phyloP scores from a whole-genome alignment of 2,888 invertebrate genomes.

The Pristionchus mayeri region DNA sequence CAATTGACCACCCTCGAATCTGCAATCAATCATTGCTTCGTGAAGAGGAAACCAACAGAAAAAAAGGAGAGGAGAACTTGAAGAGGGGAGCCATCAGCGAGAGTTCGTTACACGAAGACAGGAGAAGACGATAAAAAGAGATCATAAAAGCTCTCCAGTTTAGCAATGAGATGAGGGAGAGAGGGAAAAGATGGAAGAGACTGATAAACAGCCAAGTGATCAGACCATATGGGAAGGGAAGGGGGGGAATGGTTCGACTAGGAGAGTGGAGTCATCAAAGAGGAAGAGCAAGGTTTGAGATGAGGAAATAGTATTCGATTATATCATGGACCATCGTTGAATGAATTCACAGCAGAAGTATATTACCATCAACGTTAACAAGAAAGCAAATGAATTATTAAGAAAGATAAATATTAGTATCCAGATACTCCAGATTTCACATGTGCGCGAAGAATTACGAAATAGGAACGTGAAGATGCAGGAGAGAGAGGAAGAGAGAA shows the following conservation, averaged over 20 bases:
- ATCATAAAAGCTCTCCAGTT: not conserved
- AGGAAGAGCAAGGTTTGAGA: constrained; percentile 6
- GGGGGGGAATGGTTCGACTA: constrained; percentile 1
- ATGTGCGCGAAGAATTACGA: too few relatives aligned
- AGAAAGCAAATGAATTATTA: too few relatives aligned
- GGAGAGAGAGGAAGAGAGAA: not conserved
- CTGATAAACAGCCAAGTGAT: constrained; percentile 16
- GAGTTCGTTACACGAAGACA: too few relatives aligned
- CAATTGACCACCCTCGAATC: constrained; percentile 23
- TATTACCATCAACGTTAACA: too few relatives aligned
- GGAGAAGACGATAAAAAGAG: constrained; percentile 4
- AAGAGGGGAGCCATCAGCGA: too few relatives aligned
- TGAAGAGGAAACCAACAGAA: not conserved
- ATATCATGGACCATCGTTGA: not conserved
- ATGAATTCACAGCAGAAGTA: too few relatives aligned
- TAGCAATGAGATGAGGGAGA: not conserved
- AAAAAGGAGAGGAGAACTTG: not conserved
- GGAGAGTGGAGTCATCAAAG: constrained; percentile 1
- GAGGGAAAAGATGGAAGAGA: not conserved
- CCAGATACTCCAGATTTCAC: too few relatives aligned
- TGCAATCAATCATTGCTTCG: not conserved
- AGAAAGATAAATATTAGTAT: too few relatives aligned
- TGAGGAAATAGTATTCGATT: not conserved
- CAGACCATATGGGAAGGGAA: constrained; percentile 13
- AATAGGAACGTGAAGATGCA: not conserved